Percentiles rank a stretch among this genome's conserved stretches.
These are phyloP conservation scores for Sylvietta virens DNA, from an alignment of 2,113 vertebrate genomes.

Conservation along the genomic window DNA sequence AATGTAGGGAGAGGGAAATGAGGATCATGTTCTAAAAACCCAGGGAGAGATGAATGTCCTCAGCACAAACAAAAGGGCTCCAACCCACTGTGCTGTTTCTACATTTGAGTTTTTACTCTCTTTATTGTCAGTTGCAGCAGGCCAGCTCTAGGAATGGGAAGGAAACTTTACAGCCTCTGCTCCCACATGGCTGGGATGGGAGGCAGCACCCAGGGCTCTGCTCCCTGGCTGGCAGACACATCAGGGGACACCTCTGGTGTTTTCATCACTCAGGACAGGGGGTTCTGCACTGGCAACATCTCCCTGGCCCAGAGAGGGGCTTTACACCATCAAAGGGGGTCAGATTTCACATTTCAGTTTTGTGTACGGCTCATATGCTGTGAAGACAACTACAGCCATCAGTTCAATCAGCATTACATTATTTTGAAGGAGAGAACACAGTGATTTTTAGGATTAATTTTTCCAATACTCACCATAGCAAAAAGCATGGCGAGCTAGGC, in stretches of 20 bases:
- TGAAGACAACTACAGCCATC: background rate
- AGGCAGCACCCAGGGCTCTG: background rate
- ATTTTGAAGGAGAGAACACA: background rate
- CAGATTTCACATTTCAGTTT: background rate
- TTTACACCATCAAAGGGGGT: background rate
- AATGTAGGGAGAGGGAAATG: background rate
- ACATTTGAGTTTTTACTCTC: background rate
- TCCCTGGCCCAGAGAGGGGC: background rate
- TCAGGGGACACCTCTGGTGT: background rate
- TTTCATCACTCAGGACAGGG: background rate
- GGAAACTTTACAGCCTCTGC: background rate
- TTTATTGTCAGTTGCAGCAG: background rate
- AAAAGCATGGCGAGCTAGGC: background rate
- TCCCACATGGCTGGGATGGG: background rate
- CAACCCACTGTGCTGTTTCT: background rate
- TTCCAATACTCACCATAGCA: background rate
- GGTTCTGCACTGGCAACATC: background rate
- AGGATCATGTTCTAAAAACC: background rate
- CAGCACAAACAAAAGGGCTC: background rate
- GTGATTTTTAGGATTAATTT: background rate
- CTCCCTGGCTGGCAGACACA: background rate
- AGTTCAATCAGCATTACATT: background rate
- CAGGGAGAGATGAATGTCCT: background rate
- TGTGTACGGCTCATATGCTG: accelerated
- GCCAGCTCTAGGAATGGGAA: background rate